Evolutionary conservation across 2,797 vertebrate species (phyloP), one percentile per base, ranked within the genome.

Genomic region (Alfaro cultratus): DNA sequence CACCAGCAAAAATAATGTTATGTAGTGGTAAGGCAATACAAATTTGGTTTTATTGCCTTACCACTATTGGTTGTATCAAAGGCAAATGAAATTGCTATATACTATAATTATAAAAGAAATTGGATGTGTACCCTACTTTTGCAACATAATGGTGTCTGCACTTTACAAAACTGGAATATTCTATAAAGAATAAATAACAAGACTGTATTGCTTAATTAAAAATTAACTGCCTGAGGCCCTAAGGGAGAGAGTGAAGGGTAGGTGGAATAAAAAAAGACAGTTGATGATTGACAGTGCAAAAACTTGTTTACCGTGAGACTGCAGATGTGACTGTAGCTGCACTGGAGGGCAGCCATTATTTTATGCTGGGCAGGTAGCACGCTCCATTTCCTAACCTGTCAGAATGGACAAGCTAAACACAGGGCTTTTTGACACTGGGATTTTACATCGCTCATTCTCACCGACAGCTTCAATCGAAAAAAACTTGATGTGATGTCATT

Each of bases 331-430:
- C 85, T 86, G 81, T 76, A 82, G 80, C 62, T 73, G 82, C 81
- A 79, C 84, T n/a, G 15, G 73, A 86, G 89, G 87, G 82, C 78
- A 87, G 85, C 77, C 74, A 67, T 83, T 94, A 88, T 92, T 86
- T 83, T 80, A 94, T 94, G 87, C 94, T 71, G 92, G 93, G 93
- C 94, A 95, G 92, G 93, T 92, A 93, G 79, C 80, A 75, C 12
- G 75, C 85, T 92, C 86, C 86, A 95, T 95, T 94, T 95, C 94
- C 93, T 91, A 75, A 92, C 90, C 93, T 95, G 94, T 95, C 95
- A 95, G 84, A 85, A 70, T 3, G 80, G 91, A 95, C 95, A 94
- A 95, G 92, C 91, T 94, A 94, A 95, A 95, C 92, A 94, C 91
- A 83, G 81, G 85, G 83, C 87, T 95, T 91, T 93, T 88, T 95